Evolutionary conservation across 2,797 vertebrate species (phyloP), one percentile per base, ranked within the genome.

Genomic region (Urocyon cinereoargenteus): DNA sequence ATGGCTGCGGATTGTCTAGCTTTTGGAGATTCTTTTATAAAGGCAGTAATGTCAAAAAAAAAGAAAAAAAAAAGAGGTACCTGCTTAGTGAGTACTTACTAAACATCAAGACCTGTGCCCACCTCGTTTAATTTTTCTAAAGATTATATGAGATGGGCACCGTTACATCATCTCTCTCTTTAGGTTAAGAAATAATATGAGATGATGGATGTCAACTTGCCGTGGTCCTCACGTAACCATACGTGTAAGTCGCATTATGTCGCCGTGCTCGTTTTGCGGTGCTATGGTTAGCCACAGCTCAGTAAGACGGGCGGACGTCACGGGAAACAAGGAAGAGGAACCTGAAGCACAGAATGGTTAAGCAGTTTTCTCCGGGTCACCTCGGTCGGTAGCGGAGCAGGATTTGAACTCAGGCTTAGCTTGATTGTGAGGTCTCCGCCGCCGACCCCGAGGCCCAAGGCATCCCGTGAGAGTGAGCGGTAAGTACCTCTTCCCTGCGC

Each of bases 21-120:
- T 72, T 94, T 62, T 57, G 16, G 55, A 55, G 19, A 13, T 92
- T 28, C 36, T 77, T 94, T 94, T n/a, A 59, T 61, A 82, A 91
- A 59, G 73, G 15, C 22, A 22, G 79, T 34, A 59, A 31, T 53
- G 36, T 61, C 16, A 34, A n/a, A 62, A 93, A 77, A 45, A 45
- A 45, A 45, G 7, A 45, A 45, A 40, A 62, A 77, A 57, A 62
- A 49, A 57, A 19, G 34, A 34, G 31, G 11, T 18, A 51, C 11
- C 26, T 18, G 57, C 22, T 83, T 82, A 49, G 51, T 51, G 72
- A 79, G 73, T n/a, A 36, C n/a, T 70, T 28, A 73, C 26, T 64
- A 45, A 64, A 40, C 86, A 36, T 5, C 66, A 90, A 68, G 62
- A 31, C 16, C 79, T 84, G 5, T 24, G 64, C 0, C 36, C 15